Percentiles rank a stretch among this genome's conserved stretches.
Conservation (phyloP, 2,888 invertebrate genomes). For the Drosophila rellima region DNA sequence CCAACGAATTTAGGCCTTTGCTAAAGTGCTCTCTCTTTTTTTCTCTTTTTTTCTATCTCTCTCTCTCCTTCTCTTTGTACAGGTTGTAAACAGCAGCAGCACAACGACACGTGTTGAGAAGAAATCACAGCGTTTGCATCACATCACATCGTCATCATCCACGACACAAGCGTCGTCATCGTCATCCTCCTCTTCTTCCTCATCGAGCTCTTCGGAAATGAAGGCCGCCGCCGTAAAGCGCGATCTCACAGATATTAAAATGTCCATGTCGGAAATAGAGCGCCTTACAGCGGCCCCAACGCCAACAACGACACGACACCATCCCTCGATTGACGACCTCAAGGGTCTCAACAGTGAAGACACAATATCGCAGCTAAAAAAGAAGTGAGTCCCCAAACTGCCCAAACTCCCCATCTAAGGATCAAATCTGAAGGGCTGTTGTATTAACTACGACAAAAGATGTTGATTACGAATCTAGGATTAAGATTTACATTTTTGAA, state of each 20-base stretch:
- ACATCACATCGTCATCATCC: conserved; percentile 84
- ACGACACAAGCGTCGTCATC: conserved; percentile 85
- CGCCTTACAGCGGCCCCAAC: conserved; percentile 59
- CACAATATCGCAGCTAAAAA: conserved; percentile 82
- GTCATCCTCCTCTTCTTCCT: conserved; percentile 86
- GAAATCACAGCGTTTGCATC: conserved; percentile 85
- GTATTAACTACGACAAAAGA: too few species aligned
- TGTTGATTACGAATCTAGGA: too few species aligned
- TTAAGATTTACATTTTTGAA: too few species aligned
- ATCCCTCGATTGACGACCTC: conserved; percentile 83
- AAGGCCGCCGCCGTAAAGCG: conserved; percentile 94
- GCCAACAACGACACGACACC: conserved; percentile 37
- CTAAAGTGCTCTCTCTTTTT: conserved; percentile 4
- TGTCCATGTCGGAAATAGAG: conserved; percentile 93
- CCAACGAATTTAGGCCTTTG: conserved; percentile 6
- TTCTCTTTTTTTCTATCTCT: neutral
- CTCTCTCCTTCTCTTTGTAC: conserved; percentile 18
- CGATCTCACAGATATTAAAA: conserved; percentile 89
- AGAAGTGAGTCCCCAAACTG: conserved; percentile 73
- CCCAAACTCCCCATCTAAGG: too few species aligned
- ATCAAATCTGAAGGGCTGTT: too few species aligned
- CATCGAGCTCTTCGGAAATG: conserved; percentile 89
- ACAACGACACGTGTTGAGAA: conserved; percentile 86
- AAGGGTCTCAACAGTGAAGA: conserved; percentile 81
- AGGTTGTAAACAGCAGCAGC: conserved; percentile 86